phyloP scores from a whole-genome alignment of 1,140 invertebrate genomes.

The Goniozus legneri region DNA sequence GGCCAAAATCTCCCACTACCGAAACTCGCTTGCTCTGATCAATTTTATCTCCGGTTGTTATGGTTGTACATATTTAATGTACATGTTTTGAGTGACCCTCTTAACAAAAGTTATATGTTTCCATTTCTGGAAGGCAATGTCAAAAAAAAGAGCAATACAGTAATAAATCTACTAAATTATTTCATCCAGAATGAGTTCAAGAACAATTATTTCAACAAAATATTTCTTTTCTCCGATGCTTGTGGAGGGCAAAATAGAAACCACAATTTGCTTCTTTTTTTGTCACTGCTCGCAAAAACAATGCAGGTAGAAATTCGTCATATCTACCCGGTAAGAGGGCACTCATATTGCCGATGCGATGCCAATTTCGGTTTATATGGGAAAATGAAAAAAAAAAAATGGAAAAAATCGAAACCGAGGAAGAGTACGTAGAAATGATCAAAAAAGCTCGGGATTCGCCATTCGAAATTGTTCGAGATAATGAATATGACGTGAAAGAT shows the following conservation, averaged over 20 bases:
- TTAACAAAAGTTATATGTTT: constrained; percentile 12
- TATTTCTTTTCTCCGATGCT: constrained; percentile 1
- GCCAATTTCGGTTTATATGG: constrained; percentile 24
- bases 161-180: constrained; percentile 6
- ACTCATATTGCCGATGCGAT: constrained; percentile 25
- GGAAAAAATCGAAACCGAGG: constrained; percentile 17
- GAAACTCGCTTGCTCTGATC: background rate
- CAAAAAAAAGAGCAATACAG: constrained; percentile 11
- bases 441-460: constrained; percentile 2
- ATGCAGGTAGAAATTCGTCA: constrained; percentile 15
- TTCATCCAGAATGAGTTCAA: constrained; percentile 3
- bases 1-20: background rate
- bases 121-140: constrained; percentile 2
- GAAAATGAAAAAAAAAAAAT: constrained; percentile 18
- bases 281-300: background rate
- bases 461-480: background rate
- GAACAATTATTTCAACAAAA: constrained; percentile 3
- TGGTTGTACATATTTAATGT: constrained; percentile 11
- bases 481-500: constrained; percentile 5
- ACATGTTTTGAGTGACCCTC: constrained; percentile 4
- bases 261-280: background rate
- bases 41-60: constrained; percentile 8
- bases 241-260: constrained; percentile 1
- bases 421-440: constrained; percentile 16
- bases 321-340: constrained; percentile 20